phyloP scores from a whole-genome alignment of 2,888 invertebrate species.

The Laspeyria flexula region DNA sequence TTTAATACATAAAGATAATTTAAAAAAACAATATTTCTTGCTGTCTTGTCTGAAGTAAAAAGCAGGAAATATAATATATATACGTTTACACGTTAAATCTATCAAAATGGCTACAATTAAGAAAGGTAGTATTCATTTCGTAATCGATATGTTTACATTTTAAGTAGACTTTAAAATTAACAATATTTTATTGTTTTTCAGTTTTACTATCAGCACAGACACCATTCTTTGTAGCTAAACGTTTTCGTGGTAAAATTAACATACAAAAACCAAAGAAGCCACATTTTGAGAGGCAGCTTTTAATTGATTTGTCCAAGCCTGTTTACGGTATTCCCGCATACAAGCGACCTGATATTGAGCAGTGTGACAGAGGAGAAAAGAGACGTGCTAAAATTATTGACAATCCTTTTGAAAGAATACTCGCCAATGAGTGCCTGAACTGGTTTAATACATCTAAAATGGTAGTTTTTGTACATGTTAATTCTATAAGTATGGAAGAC shows the following conservation, averaged over 20 bases:
- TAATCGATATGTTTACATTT: neutral
- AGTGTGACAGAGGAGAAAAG: slow-evolving; percentile 80
- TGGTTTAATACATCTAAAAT: slow-evolving; percentile 90
- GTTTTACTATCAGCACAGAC: slow-evolving; percentile 72
- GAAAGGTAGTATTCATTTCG: slow-evolving; percentile 25
- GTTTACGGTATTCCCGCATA: slow-evolving; percentile 80
- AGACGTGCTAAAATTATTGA: slow-evolving; percentile 66
- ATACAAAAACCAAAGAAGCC: slow-evolving; percentile 90
- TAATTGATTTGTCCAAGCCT: slow-evolving; percentile 89
- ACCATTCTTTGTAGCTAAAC: slow-evolving; percentile 84
- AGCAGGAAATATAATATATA: neutral
- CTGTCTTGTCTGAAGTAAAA: neutral
- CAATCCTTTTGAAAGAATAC: slow-evolving; percentile 90
- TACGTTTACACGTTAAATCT: neutral
- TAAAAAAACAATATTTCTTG: too few relatives aligned
- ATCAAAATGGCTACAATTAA: slow-evolving; percentile 29
- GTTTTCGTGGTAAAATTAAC: slow-evolving; percentile 92
- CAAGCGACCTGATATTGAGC: slow-evolving; percentile 72
- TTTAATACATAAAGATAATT: too few relatives aligned
- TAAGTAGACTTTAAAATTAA: too few relatives aligned
- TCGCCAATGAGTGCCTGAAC: slow-evolving; percentile 89
- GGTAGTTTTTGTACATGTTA: slow-evolving; percentile 90
- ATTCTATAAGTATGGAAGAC: slow-evolving; percentile 89
- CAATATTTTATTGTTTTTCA: too few relatives aligned
- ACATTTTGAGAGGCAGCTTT: slow-evolving; percentile 89